Conservation (phyloP, 2,888 invertebrate genomes). For the Camptogramma bilineatum region DNA sequence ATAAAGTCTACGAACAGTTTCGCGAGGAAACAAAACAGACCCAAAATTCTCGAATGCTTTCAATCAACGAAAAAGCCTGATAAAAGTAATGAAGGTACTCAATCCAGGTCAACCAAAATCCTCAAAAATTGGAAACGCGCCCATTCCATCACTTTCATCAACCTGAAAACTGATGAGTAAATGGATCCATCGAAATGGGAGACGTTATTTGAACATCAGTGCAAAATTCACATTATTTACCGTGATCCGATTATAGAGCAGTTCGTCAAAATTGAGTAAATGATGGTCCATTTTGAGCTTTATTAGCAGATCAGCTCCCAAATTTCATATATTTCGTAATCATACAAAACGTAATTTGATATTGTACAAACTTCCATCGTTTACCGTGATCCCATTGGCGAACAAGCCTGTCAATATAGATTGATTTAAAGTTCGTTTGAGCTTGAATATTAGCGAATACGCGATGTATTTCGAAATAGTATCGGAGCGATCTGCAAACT, state of each 20-base stretch:
- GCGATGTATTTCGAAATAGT: conserved; percentile 43
- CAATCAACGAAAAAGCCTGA: conserved; percentile 27
- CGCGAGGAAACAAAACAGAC: not conserved
- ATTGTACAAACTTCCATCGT: no score
- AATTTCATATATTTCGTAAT: no score
- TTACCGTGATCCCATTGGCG: no score
- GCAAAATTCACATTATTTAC: not conserved
- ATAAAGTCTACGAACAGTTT: not conserved
- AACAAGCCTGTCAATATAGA: not conserved
- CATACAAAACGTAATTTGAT: no score
- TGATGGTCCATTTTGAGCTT: no score
- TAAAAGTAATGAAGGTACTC: conserved; percentile 16
- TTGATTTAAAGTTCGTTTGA: not conserved
- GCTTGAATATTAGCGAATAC: conserved; percentile 21
- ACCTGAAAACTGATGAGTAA: not conserved
- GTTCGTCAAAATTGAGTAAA: no score
- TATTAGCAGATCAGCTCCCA: no score
- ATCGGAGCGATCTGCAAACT: conserved; percentile 43
- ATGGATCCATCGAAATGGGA: not conserved
- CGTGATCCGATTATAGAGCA: no score
- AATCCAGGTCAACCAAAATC: conserved; percentile 27
- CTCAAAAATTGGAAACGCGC: conserved; percentile 32
- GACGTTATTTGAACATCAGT: not conserved
- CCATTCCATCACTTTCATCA: conserved; percentile 30
- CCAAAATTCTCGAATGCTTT: conserved; percentile 3